Evolutionary conservation across 2,888 invertebrate genomes (phyloP), one percentile per base, ranked within the genome.

Genomic region (Sabellastarte sp.): DNA sequence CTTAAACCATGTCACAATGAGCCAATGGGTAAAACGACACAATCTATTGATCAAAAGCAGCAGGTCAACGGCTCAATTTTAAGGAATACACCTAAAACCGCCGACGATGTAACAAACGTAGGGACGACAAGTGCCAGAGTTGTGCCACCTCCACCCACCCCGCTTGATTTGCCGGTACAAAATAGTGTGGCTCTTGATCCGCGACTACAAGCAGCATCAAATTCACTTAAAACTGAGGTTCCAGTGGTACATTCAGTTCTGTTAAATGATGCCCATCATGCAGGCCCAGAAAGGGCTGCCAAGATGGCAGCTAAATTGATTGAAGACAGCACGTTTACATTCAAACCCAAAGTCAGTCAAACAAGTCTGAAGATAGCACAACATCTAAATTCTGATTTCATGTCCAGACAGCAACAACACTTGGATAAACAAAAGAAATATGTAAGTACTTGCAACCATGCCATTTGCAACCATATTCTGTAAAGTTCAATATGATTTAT

Each of bases 361-460:
- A 68, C 74, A 4, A 79, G 79, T 68, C 69, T 72, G 10, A 76
- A 73, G 67, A 76, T 76, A 63, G 77, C 73, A 31, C 77, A 78
- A 65, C 73, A 66, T 66, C 65, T 78, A 53, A 76, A 75, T 3
- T 76, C 76, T 51, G 77, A 78, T 66, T 79, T 80, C 64, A 77
- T 77, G 77, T 65, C 75, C 33, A 69, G 77, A 60, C 78, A 79
- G 24, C 26, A 61, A 24, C 32, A 53, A 5, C 61, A 61, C 33
- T 33, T 61, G 29, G 61, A 61, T 20, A 61, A 61, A 32, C 61
- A 61, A 55, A 3, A 26, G 31, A 63, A 51, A 60, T 28, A 61
- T 51, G 63, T 63, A 32, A 63, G 63, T 57, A n/a, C n/a, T n/a
- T n/a, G n/a, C n/a, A n/a, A n/a, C n/a, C n/a, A n/a, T n/a, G n/a